A percentile compares a stretch with the other conserved stretches of the same genome.
These are phyloP conservation scores for Galbula dea DNA, from an alignment of 2,113 vertebrate genomes.

Conservation along the genomic window DNA sequence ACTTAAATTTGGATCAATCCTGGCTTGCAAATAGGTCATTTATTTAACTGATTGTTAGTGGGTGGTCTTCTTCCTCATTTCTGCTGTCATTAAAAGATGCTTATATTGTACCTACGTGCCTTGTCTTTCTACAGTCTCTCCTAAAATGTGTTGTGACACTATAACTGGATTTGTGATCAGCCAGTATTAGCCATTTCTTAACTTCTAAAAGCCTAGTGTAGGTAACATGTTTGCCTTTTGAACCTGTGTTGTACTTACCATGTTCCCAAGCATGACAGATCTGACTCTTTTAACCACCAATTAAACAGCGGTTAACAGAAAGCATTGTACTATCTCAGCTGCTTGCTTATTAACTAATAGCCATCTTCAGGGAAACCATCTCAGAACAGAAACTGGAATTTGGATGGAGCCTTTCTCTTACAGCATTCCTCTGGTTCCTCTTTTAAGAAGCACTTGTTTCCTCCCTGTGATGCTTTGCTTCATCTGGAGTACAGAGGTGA, in stretches of 20 bases:
- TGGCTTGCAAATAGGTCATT: neutral
- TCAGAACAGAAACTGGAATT: neutral
- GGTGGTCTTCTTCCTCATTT: neutral
- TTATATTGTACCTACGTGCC: neutral
- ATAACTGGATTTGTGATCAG: neutral
- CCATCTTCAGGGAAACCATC: neutral
- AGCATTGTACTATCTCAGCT: neutral
- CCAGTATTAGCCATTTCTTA: neutral
- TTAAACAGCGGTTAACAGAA: neutral
- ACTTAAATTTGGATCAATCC: neutral
- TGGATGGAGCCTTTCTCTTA: neutral
- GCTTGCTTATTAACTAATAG: neutral
- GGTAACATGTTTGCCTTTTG: neutral
- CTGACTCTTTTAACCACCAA: neutral
- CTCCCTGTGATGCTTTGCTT: neutral
- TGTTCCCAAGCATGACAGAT: neutral
- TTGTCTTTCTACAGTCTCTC: neutral
- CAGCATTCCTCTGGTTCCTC: neutral
- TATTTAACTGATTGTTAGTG: neutral
- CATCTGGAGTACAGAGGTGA: neutral
- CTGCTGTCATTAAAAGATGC: neutral
- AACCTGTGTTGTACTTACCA: fast-evolving
- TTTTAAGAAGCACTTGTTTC: neutral
- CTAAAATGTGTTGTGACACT: neutral
- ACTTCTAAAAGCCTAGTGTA: no score